Evolutionary conservation across 2,797 vertebrate species (phyloP), one percentile per base, ranked within the genome.

Genomic region (Furcifer pardalis): DNA sequence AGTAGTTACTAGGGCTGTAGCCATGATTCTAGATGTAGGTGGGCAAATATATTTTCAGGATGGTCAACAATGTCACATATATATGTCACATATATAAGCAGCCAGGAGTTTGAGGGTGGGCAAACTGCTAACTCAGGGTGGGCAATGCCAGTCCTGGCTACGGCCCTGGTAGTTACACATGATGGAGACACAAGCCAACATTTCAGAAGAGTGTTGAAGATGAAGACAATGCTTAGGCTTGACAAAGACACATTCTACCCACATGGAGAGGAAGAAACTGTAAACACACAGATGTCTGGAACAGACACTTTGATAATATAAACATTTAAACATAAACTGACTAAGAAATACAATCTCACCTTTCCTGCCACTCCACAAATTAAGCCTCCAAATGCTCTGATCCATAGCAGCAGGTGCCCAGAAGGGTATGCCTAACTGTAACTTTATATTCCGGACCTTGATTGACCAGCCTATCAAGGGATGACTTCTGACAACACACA

Each of bases 301-400:
- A 95, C 96, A 92, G 56, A n/a, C 76, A 71, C 37, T 65, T 86
- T 44, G 85, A 46, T 7, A 73, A 62, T 27, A 69, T 60, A 82
- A 80, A 75, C 73, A 76, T 59, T 60, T 35, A 85, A 80, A 79
- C 46, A 79, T 68, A 87, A 49, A 35, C n/a, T 44, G 42, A 32
- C 27, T n/a, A 27, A 30, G 35, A 65, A 66, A 30, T 63, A 32
- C n/a, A 37, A 46, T 37, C 52, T 35, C 40, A 66, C 40, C 35
- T 32, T n/a, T 49, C 30, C 40, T 49, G 30, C 69, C 69, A 49
- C 30, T 56, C 15, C 19, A 9, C 49, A 44, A 75, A 27, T 10
- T 32, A 44, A 80, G 35, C 46, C 63, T n/a, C 37, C 73, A 46
- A n/a, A 19, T 15, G 49, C 25, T 65, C 8, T 7, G 1, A 44